Evolutionary conservation across 2,888 invertebrate species (phyloP), one percentile per base, ranked within the genome.

Genomic region (Perizoma affinitatum): DNA sequence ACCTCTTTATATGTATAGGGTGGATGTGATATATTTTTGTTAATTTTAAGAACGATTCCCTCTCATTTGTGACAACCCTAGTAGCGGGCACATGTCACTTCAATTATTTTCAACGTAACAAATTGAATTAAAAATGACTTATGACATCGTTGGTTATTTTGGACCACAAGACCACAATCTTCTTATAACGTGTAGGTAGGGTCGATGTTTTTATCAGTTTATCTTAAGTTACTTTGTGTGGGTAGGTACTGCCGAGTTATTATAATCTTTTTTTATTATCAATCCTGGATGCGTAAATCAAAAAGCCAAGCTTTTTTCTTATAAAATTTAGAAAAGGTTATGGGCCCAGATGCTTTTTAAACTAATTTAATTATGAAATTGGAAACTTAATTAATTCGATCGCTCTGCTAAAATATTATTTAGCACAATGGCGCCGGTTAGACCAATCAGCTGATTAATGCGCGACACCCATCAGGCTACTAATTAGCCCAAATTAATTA

Each of bases 401-500:
- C 7, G 6, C 10, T 38, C 33, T 9, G 9, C 51, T 43, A 57
- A 63, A 65, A 63, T 63, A 65, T 63, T 48, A 64, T 69, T 58
- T 55, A 69, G 61, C 52, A 54, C 38, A 53, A 58, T 61, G 43
- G 54, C 63, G 58, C 51, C 58, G 69, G 70, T 66, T 75, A 70
- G 73, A 73, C 78, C 83, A 83, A 84, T 86, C 81, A 82, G 73
- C 75, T 83, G 83, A 88, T 87, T 87, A 88, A 87, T 86, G 80
- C 83, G 80, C 83, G 84, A 86, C 84, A 84, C 83, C 78, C 83
- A 81, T 81, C 87, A 84, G 82, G 82, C 80, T 79, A 86, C 87
- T 88, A 88, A 87, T 88, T 85, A 85, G 82, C 79, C 78, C 79
- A 74, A 84, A 78, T 84, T 87, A 87, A 88, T 88, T 86, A 63